Evolutionary conservation across 2,113 vertebrate genomes (phyloP).

Genomic region (Larimichthys polyactis): DNA sequence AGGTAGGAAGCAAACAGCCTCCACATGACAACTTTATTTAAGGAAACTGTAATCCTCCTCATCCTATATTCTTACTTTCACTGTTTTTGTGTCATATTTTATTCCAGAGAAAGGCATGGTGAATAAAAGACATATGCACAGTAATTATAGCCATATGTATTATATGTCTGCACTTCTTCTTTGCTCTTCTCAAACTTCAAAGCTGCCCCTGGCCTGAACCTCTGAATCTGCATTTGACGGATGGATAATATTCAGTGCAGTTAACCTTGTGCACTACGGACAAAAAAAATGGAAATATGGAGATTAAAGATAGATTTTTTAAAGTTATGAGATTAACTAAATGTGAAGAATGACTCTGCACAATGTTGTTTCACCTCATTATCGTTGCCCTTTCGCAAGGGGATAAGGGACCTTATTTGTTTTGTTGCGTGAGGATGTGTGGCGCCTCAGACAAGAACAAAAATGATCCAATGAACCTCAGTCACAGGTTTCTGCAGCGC

Average conservation of each 20-base stretch:
- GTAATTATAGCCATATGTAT: background rate
- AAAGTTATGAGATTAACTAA: background rate
- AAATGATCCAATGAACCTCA: conserved; percentile 20
- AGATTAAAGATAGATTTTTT: too few relatives aligned
- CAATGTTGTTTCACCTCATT: background rate
- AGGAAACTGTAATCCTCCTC: too few relatives aligned
- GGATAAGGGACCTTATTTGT: background rate
- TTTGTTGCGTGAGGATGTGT: conserved; percentile 6
- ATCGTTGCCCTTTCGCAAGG: conserved; percentile 7
- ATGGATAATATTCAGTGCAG: conserved; percentile 2
- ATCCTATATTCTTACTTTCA: background rate
- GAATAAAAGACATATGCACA: background rate
- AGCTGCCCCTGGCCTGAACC: conserved; percentile 33
- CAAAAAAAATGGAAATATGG: background rate
- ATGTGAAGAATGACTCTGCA: conserved; percentile 6
- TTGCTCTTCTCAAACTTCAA: conserved; percentile 12
- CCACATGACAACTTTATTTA: too few relatives aligned
- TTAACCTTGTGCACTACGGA: conserved; percentile 33
- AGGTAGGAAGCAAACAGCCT: too few relatives aligned
- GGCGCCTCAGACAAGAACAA: conserved; percentile 18
- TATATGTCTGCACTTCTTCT: conserved; percentile 3
- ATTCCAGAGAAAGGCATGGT: background rate
- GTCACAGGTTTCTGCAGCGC: conserved; percentile 3
- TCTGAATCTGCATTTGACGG: conserved; percentile 27
- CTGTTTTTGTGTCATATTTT: background rate